phyloP scores from a whole-genome alignment of 2,797 vertebrate genomes.

The Acanthurus tractus region DNA sequence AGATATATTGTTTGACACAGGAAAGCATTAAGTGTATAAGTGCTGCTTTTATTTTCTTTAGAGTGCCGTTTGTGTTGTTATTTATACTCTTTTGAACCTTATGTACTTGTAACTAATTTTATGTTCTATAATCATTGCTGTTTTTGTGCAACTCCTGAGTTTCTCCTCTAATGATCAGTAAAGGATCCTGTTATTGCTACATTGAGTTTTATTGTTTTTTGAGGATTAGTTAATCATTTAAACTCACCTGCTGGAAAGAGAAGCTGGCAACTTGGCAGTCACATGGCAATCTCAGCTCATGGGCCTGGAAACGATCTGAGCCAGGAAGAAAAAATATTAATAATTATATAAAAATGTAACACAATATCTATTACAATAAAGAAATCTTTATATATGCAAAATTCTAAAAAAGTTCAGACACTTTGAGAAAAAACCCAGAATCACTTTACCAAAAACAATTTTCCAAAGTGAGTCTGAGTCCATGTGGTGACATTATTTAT shows the following conservation, averaged over 20 bases:
- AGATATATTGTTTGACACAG: too few species aligned
- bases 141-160: not conserved
- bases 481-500: too few species aligned
- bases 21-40: too few species aligned
- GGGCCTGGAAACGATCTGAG: conserved; percentile 70
- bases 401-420: too few species aligned
- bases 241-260: conserved; percentile 68
- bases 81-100: not conserved
- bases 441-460: too few species aligned
- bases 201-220: not conserved
- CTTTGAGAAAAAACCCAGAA: too few species aligned
- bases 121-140: not conserved
- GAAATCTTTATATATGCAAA: not conserved
- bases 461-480: too few species aligned
- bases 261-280: conserved; percentile 75
- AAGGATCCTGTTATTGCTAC: not conserved
- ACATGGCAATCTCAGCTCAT: conserved; percentile 64
- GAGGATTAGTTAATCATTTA: not conserved
- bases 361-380: not conserved
- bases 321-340: not conserved
- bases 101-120: not conserved
- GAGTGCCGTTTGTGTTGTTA: too few species aligned
- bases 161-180: not conserved
- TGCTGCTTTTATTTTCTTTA: too few species aligned
- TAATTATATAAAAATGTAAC: not conserved